Conservation (phyloP, 2,888 invertebrate genomes). For the Agelastica alni region DNA sequence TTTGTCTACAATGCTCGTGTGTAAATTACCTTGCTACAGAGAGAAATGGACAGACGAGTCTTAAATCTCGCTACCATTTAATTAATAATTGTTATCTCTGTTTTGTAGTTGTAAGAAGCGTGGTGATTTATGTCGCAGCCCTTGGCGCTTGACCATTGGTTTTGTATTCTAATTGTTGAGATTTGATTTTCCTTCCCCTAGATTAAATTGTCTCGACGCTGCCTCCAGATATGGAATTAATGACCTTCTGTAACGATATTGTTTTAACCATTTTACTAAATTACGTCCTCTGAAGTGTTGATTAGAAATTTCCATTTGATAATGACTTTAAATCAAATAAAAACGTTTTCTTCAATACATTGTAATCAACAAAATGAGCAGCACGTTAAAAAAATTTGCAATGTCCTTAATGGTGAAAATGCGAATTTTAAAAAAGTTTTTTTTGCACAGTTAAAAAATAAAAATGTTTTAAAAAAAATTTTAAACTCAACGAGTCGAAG, state of each 20-base stretch:
- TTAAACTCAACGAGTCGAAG: no score
- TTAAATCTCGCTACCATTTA: slow-evolving; percentile 30
- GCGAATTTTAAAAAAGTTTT: no score
- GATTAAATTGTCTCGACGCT: slow-evolving; percentile 37
- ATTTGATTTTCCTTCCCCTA: slow-evolving; percentile 42
- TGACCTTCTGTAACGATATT: slow-evolving; percentile 28
- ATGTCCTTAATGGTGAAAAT: no score
- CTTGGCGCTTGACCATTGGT: slow-evolving; percentile 42
- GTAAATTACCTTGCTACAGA: slow-evolving; percentile 20
- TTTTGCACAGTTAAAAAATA: no score
- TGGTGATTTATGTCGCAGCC: slow-evolving; percentile 37
- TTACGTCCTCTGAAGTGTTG: no score
- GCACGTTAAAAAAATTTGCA: no score
- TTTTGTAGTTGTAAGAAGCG: slow-evolving; percentile 39
- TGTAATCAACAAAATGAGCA: no score
- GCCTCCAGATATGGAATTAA: slow-evolving; percentile 33
- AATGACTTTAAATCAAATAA: no score
- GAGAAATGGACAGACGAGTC: slow-evolving; percentile 20
- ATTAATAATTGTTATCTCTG: slow-evolving; percentile 35
- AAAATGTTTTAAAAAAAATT: no score
- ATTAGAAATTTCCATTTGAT: no score
- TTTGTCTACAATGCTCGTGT: slow-evolving; percentile 18
- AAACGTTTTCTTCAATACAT: no score
- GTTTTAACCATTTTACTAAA: slow-evolving; percentile 3
- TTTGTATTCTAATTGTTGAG: slow-evolving; percentile 44